Evolutionary conservation across 2,797 vertebrate genomes (phyloP), one percentile per base, ranked within the genome.

Genomic region (Gephyroberyx darwinii): DNA sequence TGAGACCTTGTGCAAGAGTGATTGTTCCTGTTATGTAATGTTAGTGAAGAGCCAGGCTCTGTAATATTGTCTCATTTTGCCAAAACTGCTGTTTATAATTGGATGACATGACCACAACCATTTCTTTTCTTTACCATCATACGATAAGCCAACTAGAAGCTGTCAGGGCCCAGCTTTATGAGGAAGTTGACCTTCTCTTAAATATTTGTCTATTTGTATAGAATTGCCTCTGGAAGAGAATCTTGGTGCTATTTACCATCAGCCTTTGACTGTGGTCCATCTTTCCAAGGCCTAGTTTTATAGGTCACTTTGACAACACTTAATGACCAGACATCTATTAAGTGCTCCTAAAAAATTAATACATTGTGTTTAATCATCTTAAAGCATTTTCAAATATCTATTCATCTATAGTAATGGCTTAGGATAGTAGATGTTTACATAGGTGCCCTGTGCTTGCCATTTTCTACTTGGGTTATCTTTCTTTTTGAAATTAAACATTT

Each of bases 231-330:
- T 65, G 16, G 22, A 70, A 31, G 56, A 41, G 48, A 71, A 65
- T 45, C 14, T 69, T 62, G 76, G 77, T 85, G 86, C 77, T 84
- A 30, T 53, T 47, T 61, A 73, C 73, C 66, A 64, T 80, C 77
- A 79, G 74, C 66, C 59, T 2, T 50, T 71, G 78, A 85, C 80
- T 78, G 75, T 43, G 57, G 43, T 78, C 76, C 64, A 48, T 73
- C 39, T 78, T 74, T 70, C 55, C 62, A n/a, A 80, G 89, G 85
- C 89, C 91, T 93, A 91, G 91, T 94, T 93, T 90, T 93, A 93
- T 93, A 93, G 92, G 92, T 86, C 88, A 52, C 41, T 22, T 48
- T 61, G 50, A 76, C 37, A n/a, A 20, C 41, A 43, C 12, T 7
- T 16, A 63, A 61, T 12, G 37, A 75, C 76, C 77, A 85, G 74